Evolutionary conservation across 1,140 invertebrate species (phyloP), one percentile per base, ranked within the genome.

Genomic region (Pachyrhynchus sulphureomaculatus): DNA sequence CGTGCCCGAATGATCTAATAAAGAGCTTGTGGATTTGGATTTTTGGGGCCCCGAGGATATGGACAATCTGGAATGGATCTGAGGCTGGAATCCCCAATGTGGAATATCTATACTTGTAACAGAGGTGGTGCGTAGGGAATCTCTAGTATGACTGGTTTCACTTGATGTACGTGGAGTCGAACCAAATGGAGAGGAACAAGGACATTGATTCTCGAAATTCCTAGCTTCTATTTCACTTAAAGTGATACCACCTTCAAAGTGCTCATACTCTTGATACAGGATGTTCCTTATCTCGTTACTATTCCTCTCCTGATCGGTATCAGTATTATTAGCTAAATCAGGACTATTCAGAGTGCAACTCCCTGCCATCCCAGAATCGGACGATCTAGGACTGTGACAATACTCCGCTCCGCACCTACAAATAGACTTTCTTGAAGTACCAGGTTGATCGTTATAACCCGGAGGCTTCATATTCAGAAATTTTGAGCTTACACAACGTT

Each of bases 361-460:
- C 20, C 90, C 90, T 2, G 89, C 90, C 77, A 93, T 88, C 15
- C 91, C 91, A 0, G 88, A 90, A 73, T 93, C 91, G 4, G 88
- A 90, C 3, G 91, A 92, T 55, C 85, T 75, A 0, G 84, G 83
- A 72, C 84, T 86, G 13, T 83, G 68, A 47, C 62, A 84, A 4
- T 80, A 83, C 57, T 80, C 79, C 55, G 83, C 79, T 58, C 84
- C 85, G 70, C 83, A 85, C 63, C 81, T 78, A 67, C 84, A 85
- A 69, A 83, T 82, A 32, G 70, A 76, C 34, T 41, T 54, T 13
- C 52, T 10, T 18, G 55, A 60, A 18, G 34, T 42, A 9, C 57
- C 15, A 36, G 62, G 26, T 36, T 61, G 42, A 52, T 58, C 60
- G 55, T 36, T 20, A 32, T n/a, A 21, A n/a, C 36, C 51, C 4